Base-by-base conservation (phyloP, 2,113 vertebrate species). In the Noturus placidus region DNA sequence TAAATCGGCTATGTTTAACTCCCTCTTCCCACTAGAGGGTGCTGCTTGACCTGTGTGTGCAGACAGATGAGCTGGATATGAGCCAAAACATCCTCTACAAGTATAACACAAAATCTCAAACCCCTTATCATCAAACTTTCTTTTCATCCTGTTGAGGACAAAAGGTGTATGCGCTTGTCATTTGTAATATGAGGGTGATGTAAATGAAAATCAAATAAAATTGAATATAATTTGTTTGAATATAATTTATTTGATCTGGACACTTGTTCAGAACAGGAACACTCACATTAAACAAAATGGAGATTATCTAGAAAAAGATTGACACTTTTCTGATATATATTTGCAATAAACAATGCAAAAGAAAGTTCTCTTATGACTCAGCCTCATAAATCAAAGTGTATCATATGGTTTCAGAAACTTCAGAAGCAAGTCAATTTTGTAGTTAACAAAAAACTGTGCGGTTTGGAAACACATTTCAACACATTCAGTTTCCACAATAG, bases 41-140 rank as follows among this genome's bases (percentile, higher is more conserved):
- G 63, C 93, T 99, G 87, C 92, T 98, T 6, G 97, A 98, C 89
- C 96, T 98, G 94, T 97, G 97, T 99, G 86, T 99, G 86, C 97
- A 97, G 97, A 97, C 96, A 0, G 97, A 98, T 0, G 97, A 98
- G 92, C 93, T 93, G 27, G 96, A 99, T 92, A 98, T 98, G 91
- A 96, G 93, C 90, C 95, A 65, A n/a, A 10, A 11, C 61, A 65
- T 65, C 61, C 27, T 65, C 27, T 63, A 27, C 86, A 97, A 99
- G 95, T 5, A 22, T 61, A 27, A 9, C 22, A 83, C 22, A 65
- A 33, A 20, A 46, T 59, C 35, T 63, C 56, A 38, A 59, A 38
- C 15, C 11, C 27, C n/a, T 65, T n/a, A 30, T 33, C 30, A 30
- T 30, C 30, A 69, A 33, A 69, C 65, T 10, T 69, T 15, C 19